phyloP scores from a whole-genome alignment of 2,113 vertebrate species.

The Corythaeola cristata region DNA sequence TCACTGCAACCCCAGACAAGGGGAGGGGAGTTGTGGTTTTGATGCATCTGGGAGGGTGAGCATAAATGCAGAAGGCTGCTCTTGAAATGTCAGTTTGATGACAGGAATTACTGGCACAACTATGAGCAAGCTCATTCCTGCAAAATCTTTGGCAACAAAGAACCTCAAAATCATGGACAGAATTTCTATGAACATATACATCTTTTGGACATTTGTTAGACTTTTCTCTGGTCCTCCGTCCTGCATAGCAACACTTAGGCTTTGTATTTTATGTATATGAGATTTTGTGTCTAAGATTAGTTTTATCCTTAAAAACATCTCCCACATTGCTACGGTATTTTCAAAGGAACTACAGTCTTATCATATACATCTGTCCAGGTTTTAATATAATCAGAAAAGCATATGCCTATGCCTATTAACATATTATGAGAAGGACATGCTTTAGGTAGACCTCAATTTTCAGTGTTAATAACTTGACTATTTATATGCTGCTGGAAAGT shows the following conservation, averaged over 20 bases:
- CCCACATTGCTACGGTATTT: background rate
- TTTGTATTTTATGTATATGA: background rate
- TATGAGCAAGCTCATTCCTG: background rate
- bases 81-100: background rate
- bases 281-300: background rate
- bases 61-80: background rate
- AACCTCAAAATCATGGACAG: background rate
- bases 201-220: background rate
- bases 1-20: background rate
- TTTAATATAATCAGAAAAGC: constrained; percentile 43
- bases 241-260: background rate
- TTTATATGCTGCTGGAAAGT: background rate
- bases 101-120: background rate
- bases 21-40: fast-evolving
- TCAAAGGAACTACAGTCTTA: background rate
- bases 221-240: background rate
- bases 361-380: background rate
- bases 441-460: constrained; percentile 2
- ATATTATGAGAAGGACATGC: background rate
- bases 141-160: background rate
- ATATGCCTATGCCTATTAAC: constrained; percentile 29
- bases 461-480: background rate
- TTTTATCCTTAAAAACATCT: background rate
- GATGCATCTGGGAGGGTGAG: background rate
- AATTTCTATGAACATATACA: background rate